phyloP scores from a whole-genome alignment of 2,113 vertebrate genomes.

The Hymenochirus boettgeri region DNA sequence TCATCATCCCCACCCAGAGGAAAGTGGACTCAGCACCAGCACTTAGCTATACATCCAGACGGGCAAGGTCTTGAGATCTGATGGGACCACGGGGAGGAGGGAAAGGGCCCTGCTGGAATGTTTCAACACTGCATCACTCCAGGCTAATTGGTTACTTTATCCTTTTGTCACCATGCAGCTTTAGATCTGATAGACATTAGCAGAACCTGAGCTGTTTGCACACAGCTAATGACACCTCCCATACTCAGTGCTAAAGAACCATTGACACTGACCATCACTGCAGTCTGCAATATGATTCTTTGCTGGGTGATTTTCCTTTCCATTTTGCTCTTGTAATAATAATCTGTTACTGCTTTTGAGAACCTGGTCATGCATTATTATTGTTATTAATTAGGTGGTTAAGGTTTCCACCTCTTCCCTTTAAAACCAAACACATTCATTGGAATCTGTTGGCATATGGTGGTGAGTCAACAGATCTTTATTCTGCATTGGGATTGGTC shows the following conservation, averaged over 20 bases:
- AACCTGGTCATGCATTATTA: too few relatives aligned
- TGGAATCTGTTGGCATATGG: too few relatives aligned
- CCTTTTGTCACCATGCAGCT: slow-evolving; percentile 35
- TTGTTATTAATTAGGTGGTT: too few relatives aligned
- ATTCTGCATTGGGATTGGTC: too few relatives aligned
- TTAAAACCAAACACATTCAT: too few relatives aligned
- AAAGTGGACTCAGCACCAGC: slow-evolving; percentile 69
- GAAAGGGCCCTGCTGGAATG: slow-evolving; percentile 42
- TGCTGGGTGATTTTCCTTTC: too few relatives aligned
- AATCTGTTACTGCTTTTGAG: too few relatives aligned
- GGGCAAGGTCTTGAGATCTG: slow-evolving; percentile 47
- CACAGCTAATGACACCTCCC: slow-evolving; percentile 16
- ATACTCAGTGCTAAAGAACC: not conserved
- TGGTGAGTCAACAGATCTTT: too few relatives aligned
- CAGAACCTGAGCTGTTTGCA: slow-evolving; percentile 17
- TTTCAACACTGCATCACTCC: slow-evolving; percentile 43
- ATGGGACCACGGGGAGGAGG: slow-evolving; percentile 42
- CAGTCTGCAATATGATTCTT: not conserved
- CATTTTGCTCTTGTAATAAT: too few relatives aligned
- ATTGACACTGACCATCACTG: not conserved
- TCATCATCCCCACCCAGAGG: slow-evolving; percentile 66
- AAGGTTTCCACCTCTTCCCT: too few relatives aligned
- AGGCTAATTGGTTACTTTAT: slow-evolving; percentile 48
- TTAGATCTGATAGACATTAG: slow-evolving; percentile 20
- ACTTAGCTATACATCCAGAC: slow-evolving; percentile 43